phyloP scores from a whole-genome alignment of 2,797 vertebrate species.

The Clarias fuscus region DNA sequence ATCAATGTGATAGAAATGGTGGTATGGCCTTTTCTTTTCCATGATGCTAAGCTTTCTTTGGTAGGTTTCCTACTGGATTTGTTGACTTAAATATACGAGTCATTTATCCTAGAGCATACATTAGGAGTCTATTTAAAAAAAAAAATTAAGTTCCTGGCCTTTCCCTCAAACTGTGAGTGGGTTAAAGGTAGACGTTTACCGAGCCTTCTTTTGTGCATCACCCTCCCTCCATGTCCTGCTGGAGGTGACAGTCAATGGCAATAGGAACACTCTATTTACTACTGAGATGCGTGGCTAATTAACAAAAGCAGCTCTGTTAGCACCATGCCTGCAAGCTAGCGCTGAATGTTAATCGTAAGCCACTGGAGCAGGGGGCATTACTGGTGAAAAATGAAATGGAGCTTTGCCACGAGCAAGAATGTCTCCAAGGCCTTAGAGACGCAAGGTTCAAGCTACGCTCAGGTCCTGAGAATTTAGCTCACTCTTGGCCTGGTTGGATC shows the following conservation, averaged over 20 bases:
- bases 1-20: neutral
- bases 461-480: neutral
- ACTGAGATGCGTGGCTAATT: slow-evolving; percentile 76
- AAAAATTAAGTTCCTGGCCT: slow-evolving; percentile 6
- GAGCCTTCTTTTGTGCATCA: slow-evolving; percentile 42
- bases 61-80: neutral
- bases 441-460: neutral
- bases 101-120: neutral
- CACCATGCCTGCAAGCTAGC: slow-evolving; percentile 63
- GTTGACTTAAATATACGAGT: neutral
- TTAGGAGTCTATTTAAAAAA: neutral
- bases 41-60: neutral
- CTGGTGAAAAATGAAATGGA: slow-evolving; percentile 58
- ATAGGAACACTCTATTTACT: slow-evolving; percentile 69
- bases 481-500: neutral
- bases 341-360: slow-evolving; percentile 72
- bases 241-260: slow-evolving; percentile 64
- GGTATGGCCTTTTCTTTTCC: neutral
- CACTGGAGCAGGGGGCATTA: slow-evolving; percentile 55
- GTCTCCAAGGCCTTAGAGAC: slow-evolving; percentile 6
- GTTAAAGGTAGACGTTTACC: slow-evolving; percentile 59
- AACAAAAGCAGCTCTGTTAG: slow-evolving; percentile 77
- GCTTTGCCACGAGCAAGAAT: slow-evolving; percentile 43
- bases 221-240: slow-evolving; percentile 44
- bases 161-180: neutral